These are phyloP conservation scores for Cotesia typhae DNA, from an alignment of 1,140 invertebrate genomes.

Conservation along the genomic window DNA sequence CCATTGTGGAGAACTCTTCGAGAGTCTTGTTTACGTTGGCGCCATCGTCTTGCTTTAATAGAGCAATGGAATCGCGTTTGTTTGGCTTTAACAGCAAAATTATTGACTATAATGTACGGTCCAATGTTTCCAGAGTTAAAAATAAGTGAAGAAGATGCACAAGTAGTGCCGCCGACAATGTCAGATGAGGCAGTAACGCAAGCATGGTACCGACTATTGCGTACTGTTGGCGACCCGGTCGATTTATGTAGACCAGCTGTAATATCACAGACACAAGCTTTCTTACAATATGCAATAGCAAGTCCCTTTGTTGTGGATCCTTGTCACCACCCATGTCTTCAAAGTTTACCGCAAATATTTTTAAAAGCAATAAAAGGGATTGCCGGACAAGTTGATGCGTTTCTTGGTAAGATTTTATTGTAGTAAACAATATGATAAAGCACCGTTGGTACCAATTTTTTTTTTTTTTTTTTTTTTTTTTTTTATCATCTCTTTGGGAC, in stretches of 20 bases:
- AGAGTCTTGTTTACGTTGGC: constrained; percentile 91
- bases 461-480: too few relatives aligned
- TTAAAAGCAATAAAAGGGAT: constrained; percentile 93
- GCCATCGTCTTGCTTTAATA: constrained; percentile 89
- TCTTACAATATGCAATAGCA: constrained; percentile 79
- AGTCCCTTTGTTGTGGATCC: constrained; percentile 82
- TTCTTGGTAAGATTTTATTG: constrained; percentile 78
- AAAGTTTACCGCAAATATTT: constrained; percentile 88
- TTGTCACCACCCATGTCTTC: constrained; percentile 91
- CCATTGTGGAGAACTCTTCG: constrained; percentile 95
- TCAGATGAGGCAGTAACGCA: constrained; percentile 89
- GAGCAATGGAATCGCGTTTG: constrained; percentile 97
- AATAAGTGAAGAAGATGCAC: constrained; percentile 87
- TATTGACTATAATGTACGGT: constrained; percentile 90
- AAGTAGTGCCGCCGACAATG: constrained; percentile 84
- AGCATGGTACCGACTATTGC: constrained; percentile 93
- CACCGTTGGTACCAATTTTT: constrained; percentile 25
- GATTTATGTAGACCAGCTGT: constrained; percentile 88
- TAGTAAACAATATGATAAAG: constrained; percentile 35
- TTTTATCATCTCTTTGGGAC: constrained; percentile 23
- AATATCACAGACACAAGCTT: constrained; percentile 86
- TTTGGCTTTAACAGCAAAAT: constrained; percentile 83
- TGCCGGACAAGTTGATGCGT: constrained; percentile 92
- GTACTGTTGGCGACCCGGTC: constrained; percentile 93
- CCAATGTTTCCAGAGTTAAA: constrained; percentile 85